Base-by-base conservation (phyloP, 2,797 vertebrate genomes). In the Pelodytes ibericus region DNA sequence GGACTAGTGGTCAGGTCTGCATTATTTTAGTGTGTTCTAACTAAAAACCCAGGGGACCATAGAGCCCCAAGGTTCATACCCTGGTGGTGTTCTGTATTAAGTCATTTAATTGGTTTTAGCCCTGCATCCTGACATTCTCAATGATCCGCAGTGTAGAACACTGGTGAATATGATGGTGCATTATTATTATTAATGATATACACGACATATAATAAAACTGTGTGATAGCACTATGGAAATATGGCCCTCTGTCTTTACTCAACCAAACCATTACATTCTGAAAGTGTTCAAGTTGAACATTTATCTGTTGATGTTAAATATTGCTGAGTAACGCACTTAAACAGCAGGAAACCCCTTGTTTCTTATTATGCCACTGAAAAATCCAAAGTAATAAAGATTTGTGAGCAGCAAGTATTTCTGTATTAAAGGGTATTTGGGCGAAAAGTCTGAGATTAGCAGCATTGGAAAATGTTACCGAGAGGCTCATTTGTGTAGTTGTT, bases 401-500 rank as follows among this genome's bases (percentile, higher is more conserved):
- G 69, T 44, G 15, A 72, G 41, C 69, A 67, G 61, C 39, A 15
- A 60, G 61, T 44, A 66, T 59, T 72, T 72, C 39, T 78, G 29
- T 67, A 61, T 78, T 78, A 62, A 75, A 75, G 57, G 47, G 62
- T 72, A 78, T 65, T 62, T 77, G 26, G 57, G 69, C 7, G 56
- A 78, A 72, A 72, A 72, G 15, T 67, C 24, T 49, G 26, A 72
- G 70, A 67, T 78, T 78, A 77, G 61, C 68, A 63, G 59, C 68
- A 49, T 58, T 72, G 62, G 69, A 72, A 78, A 72, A 72, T 72
- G 53, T 72, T 78, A 53, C 36, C 27, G 11, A 67, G 63, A 71
- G 44, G 75, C 69, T 78, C 36, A 78, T 72, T 78, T 72, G 41
- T 61, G 59, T 67, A 72, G 62, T 78, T 60, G 69, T 78, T 78